A percentile compares a stretch with the other conserved stretches of the same genome.
phyloP scores from a whole-genome alignment of 2,888 invertebrate genomes.

The Mycalesis mineus region DNA sequence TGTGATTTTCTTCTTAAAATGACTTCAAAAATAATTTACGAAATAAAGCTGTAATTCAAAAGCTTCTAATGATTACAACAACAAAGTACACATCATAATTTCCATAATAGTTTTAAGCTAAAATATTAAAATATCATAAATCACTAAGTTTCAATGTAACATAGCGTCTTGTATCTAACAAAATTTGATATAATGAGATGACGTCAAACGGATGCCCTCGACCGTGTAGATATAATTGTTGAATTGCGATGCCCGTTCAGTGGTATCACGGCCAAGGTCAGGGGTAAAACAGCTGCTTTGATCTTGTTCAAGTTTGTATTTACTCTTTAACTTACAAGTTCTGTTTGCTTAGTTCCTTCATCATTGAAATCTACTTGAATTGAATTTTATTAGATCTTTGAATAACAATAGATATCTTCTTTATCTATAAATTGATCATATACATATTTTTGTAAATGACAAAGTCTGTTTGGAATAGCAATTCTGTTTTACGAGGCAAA shows the following conservation, averaged over 20 bases:
- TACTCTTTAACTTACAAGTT: neutral
- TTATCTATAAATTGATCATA: too few species aligned
- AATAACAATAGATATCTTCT: too few species aligned
- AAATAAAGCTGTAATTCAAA: too few species aligned
- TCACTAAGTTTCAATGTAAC: neutral
- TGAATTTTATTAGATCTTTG: neutral
- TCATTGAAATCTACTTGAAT: neutral
- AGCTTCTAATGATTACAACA: too few species aligned
- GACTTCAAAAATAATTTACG: too few species aligned
- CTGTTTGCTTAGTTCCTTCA: too few species aligned
- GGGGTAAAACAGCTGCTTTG: slow-evolving; percentile 31
- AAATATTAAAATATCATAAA: neutral
- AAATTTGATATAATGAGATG: slow-evolving; percentile 26
- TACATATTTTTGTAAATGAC: neutral
- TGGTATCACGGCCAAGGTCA: slow-evolving; percentile 71
- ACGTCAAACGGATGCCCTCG: slow-evolving; percentile 52
- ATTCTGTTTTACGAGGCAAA: slow-evolving; percentile 36
- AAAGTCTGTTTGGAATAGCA: neutral
- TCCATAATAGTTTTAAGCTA: neutral
- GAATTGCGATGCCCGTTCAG: slow-evolving; percentile 59
- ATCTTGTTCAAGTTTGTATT: slow-evolving; percentile 8
- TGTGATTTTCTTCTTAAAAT: too few species aligned
- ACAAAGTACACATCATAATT: neutral
- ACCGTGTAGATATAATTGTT: slow-evolving; percentile 66
- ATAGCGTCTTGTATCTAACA: neutral